Evolutionary conservation across 2,113 vertebrate species (phyloP).

Genomic region (Lycocorax pyrrhopterus): DNA sequence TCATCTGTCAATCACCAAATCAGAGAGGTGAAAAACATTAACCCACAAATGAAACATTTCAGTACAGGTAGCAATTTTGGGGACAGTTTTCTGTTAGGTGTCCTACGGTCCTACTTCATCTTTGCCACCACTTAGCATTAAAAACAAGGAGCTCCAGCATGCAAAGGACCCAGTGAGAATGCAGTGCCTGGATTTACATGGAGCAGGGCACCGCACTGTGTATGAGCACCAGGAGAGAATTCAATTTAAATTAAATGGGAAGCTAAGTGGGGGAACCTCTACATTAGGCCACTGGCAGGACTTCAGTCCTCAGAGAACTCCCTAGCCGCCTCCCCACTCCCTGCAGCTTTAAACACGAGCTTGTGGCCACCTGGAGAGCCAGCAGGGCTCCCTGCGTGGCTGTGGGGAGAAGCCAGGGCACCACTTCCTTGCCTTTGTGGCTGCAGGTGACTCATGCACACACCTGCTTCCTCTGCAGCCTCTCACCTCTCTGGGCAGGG

Average conservation of each 20-base stretch:
- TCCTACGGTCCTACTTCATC: neutral
- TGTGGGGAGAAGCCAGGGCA: neutral
- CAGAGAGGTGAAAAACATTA: neutral
- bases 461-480: conserved; percentile 33
- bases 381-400: neutral
- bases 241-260: neutral
- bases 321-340: neutral
- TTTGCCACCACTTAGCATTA: neutral
- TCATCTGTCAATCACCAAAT: neutral
- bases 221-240: neutral
- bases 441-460: neutral
- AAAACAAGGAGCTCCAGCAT: neutral
- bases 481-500: neutral
- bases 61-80: neutral
- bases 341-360: neutral
- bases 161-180: neutral
- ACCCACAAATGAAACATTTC: neutral
- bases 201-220: fast-evolving
- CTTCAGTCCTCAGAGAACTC: neutral
- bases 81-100: neutral
- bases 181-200: neutral
- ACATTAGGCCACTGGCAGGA: fast-evolving
- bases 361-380: neutral
- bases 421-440: conserved; percentile 15
- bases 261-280: neutral